Conservation (phyloP, 1,140 invertebrate species). For the Pseudomyrmex concolor region DNA sequence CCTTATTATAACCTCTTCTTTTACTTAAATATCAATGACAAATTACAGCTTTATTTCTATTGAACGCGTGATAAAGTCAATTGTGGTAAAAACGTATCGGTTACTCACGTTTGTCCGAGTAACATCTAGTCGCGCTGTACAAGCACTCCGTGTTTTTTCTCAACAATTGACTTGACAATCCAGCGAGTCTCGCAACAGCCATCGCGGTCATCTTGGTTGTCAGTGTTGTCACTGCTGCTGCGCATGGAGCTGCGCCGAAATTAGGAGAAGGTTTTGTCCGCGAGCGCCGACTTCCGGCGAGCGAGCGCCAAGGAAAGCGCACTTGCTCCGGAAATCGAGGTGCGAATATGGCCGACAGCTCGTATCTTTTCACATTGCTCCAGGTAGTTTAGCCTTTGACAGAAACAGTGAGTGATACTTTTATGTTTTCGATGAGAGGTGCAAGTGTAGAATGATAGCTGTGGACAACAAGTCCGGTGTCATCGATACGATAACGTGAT, state of each 20-base stretch:
- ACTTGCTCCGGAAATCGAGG: background rate
- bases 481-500: conserved; percentile 20
- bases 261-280: no score
- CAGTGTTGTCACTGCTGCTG: no score
- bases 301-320: no score
- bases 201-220: conserved; percentile 14
- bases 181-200: conserved; percentile 2
- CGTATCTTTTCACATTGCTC: conserved; percentile 58
- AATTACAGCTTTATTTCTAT: no score
- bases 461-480: background rate
- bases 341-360: conserved; percentile 76
- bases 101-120: conserved; percentile 25
- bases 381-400: background rate
- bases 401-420: background rate
- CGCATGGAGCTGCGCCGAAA: no score
- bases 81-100: background rate
- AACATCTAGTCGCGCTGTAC: background rate
- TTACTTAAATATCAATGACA: background rate
- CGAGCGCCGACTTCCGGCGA: no score
- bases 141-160: background rate
- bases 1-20: conserved; percentile 49
- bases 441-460: conserved; percentile 12
- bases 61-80: background rate
- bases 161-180: conserved; percentile 32
- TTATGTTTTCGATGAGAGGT: conserved; percentile 10